These are phyloP conservation scores for Tetragonisca angustula DNA, from an alignment of 2,888 invertebrate species.

Conservation along the genomic window DNA sequence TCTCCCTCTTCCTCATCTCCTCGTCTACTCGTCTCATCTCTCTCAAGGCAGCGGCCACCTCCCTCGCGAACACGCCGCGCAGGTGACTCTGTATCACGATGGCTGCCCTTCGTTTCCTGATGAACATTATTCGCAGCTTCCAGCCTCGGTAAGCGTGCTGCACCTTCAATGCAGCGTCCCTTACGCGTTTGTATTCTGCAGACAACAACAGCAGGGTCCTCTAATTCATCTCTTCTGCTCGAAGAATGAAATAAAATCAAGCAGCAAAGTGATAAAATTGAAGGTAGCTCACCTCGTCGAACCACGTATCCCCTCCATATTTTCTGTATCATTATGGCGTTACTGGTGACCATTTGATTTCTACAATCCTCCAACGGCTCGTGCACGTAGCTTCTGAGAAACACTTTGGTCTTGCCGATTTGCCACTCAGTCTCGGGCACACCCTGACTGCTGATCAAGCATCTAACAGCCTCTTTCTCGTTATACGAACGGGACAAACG, in stretches of 20 bases:
- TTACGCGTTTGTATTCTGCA: constrained; percentile 87
- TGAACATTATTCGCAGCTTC: constrained; percentile 92
- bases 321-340: constrained; percentile 91
- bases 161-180: constrained; percentile 89
- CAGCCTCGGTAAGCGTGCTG: constrained; percentile 95
- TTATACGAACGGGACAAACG: constrained; percentile 78
- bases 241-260: background rate
- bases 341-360: constrained; percentile 88
- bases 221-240: background rate
- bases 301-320: constrained; percentile 88
- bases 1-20: constrained; percentile 92
- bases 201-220: background rate
- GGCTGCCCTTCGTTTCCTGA: constrained; percentile 92
- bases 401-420: constrained; percentile 94
- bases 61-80: constrained; percentile 95
- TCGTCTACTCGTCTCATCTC: constrained; percentile 95
- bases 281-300: constrained; percentile 85
- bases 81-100: constrained; percentile 94
- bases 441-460: constrained; percentile 87
- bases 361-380: constrained; percentile 93
- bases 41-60: constrained; percentile 93
- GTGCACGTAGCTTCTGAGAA: constrained; percentile 92
- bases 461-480: constrained; percentile 83
- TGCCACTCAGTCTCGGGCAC: constrained; percentile 93
- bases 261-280: background rate